phyloP scores from a whole-genome alignment of 2,113 vertebrate genomes.

The Falco punctatus region DNA sequence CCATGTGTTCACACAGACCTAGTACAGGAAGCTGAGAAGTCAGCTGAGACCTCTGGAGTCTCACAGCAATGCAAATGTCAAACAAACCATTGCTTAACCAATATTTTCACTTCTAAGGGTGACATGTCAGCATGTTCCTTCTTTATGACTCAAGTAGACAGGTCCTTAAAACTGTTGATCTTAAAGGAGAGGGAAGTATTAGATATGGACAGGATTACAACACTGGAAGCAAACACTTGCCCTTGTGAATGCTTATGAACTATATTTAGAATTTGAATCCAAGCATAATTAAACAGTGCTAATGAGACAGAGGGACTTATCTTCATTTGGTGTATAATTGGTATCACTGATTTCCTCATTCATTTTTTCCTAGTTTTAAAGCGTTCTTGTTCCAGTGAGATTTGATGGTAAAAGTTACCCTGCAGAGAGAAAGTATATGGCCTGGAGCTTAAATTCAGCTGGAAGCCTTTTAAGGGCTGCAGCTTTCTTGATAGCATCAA shows the following conservation, averaged over 20 bases:
- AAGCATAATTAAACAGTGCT: constrained; percentile 54
- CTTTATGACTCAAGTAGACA: background rate
- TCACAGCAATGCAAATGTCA: background rate
- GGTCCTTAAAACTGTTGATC: constrained; percentile 20
- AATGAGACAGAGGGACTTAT: constrained; percentile 56
- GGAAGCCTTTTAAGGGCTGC: constrained; percentile 31
- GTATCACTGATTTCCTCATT: constrained; percentile 52
- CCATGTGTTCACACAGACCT: fast-evolving
- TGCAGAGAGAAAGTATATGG: constrained; percentile 21
- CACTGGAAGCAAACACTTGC: constrained; percentile 43
- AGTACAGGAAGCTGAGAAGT: background rate
- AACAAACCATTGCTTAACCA: background rate
- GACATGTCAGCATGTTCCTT: background rate
- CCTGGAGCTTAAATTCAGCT: constrained; percentile 30
- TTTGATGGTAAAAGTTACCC: constrained; percentile 24
- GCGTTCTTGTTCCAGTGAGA: background rate
- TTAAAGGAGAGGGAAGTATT: background rate
- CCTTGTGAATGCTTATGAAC: constrained; percentile 44
- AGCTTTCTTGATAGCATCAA: background rate
- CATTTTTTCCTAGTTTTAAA: constrained; percentile 52
- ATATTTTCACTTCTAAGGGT: background rate
- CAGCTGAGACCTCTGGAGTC: background rate
- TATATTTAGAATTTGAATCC: constrained; percentile 60
- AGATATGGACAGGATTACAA: constrained; percentile 21
- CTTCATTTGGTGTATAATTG: constrained; percentile 42